Percentiles rank a stretch among this genome's conserved stretches.
Conservation (phyloP, 2,888 invertebrate species). For the Melieria picta region DNA sequence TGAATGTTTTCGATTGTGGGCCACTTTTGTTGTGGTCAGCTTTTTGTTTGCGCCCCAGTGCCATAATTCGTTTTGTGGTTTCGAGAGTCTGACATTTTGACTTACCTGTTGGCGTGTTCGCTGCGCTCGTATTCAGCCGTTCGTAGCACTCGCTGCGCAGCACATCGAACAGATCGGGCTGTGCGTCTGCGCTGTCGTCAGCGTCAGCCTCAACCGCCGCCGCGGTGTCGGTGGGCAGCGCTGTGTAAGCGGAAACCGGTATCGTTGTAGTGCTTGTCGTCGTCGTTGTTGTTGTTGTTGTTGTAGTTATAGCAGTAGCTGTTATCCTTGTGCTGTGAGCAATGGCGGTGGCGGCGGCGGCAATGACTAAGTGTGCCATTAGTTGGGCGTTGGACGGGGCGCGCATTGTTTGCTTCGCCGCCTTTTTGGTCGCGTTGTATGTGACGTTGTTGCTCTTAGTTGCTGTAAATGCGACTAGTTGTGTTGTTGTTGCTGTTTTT, state of each 20-base stretch:
- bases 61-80: background rate
- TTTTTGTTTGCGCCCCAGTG: background rate
- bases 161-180: slow-evolving; percentile 53
- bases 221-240: slow-evolving; percentile 16
- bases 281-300: slow-evolving; percentile 6
- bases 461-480: background rate
- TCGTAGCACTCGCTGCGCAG: slow-evolving; percentile 56
- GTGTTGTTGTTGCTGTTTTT: background rate
- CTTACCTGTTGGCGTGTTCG: slow-evolving; percentile 39
- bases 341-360: background rate
- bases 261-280: slow-evolving; percentile 11
- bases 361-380: slow-evolving; percentile 13
- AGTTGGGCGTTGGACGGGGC: slow-evolving; percentile 7
- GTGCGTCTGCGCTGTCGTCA: slow-evolving; percentile 39
- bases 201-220: slow-evolving; percentile 18
- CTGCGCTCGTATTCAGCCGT: slow-evolving; percentile 54
- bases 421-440: background rate
- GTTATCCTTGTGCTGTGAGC: background rate
- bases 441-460: background rate
- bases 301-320: background rate
- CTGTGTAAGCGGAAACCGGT: slow-evolving; percentile 14
- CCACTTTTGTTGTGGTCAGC: background rate
- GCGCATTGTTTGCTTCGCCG: slow-evolving; percentile 13
- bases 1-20: background rate
- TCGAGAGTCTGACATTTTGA: slow-evolving; percentile 8